Evolutionary conservation across 2,113 vertebrate genomes (phyloP).

Genomic region (Aegithalos caudatus): DNA sequence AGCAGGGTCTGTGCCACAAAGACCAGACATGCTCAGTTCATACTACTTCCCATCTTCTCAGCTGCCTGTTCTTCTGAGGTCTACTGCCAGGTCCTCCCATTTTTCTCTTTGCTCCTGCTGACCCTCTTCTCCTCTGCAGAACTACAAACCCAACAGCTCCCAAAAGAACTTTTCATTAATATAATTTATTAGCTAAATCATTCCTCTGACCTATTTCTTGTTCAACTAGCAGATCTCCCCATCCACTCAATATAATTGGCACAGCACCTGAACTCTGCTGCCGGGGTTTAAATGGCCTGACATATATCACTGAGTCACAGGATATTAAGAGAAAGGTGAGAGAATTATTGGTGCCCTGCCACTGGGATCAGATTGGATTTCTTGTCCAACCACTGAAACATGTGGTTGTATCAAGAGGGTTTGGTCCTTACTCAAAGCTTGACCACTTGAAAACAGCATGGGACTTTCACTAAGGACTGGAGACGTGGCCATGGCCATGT

Average conservation of each 20-base stretch:
- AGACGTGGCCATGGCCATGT: not conserved
- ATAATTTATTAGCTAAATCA: conserved; percentile 45
- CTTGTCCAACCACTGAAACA: conserved; percentile 12
- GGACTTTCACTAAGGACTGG: not conserved
- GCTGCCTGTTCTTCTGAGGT: accelerated
- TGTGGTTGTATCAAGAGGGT: not conserved
- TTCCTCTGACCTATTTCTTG: conserved; percentile 39
- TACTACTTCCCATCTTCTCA: not conserved
- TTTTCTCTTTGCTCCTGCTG: not conserved
- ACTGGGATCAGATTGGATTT: conserved; percentile 36
- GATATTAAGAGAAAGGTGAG: conserved; percentile 63
- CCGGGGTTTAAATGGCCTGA: conserved; percentile 27
- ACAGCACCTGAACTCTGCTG: conserved; percentile 35
- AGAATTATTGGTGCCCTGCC: not conserved
- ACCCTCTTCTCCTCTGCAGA: conserved; percentile 10
- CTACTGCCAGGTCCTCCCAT: not conserved
- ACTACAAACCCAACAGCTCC: not conserved
- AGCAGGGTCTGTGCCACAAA: not conserved
- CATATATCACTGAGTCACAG: conserved; percentile 59
- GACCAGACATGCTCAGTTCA: accelerated
- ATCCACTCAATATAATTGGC: conserved; percentile 34
- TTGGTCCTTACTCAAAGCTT: not conserved
- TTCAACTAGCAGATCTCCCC: not conserved
- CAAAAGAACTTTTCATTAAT: conserved; percentile 49
- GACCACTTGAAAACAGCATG: not conserved